Base-by-base conservation (phyloP, 2,113 vertebrate genomes). In the Orthonyx spaldingii region DNA sequence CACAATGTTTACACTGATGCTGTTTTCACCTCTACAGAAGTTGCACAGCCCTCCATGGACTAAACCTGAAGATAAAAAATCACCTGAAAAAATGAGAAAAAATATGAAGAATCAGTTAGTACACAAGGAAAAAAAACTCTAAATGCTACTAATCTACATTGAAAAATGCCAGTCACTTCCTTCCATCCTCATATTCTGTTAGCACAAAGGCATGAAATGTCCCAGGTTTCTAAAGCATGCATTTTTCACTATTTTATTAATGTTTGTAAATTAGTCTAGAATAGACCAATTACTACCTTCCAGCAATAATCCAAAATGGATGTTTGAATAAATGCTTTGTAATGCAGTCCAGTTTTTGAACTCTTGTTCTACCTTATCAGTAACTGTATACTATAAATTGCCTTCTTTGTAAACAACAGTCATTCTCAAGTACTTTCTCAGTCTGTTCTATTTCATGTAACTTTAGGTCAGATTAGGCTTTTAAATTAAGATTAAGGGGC, bases 141-240 rank as follows among this genome's bases (percentile, higher is more conserved):
- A 85, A 97, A 74, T 42, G 28, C 28, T 50, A 53, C 52, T 78
- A 74, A 89, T 84, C 50, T 66, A 20, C 91, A 22, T 79, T 71
- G 12, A 47, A 75, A 93, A 89, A 81, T 24, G 35, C 64, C 70
- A 68, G 10, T 90, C n/a, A 50, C 82, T 96, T 96, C 63, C 87
- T 96, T 90, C 85, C 84, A 41, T 96, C 85, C 82, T 96, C 95
- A 72, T 85, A 16, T 82, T 96, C 80, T 94, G 97, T 97, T 95
- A 97, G 95, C 94, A 42, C 69, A 94, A 90, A 97, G 93, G 97
- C 98, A 97, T 97, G 95, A 97, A 93, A 96, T 94, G 84, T 97
- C 93, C 77, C 95, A 82, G 53, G 69, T 98, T 98, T 97, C 96
- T 97, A 97, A 97, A 97, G 98, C 98, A 98, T 98, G 98, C 91